These are phyloP conservation scores for Varroa destructor DNA, from an alignment of 1,140 invertebrate species.

Conservation along the genomic window DNA sequence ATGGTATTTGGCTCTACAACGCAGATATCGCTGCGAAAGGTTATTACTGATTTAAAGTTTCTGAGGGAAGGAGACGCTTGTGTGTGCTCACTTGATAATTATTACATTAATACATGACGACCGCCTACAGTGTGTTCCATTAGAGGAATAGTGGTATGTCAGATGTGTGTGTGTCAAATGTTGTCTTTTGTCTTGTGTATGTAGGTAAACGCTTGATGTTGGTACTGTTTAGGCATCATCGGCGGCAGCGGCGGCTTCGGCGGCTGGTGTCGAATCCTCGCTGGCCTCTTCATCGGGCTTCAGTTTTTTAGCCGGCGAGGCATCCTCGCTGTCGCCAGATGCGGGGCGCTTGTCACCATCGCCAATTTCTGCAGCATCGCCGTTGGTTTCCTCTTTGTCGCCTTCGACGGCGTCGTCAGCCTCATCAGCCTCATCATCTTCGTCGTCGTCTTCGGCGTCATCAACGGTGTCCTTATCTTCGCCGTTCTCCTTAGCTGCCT, in stretches of 20 bases:
- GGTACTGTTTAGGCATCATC: constrained; percentile 17
- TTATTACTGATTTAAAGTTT: no score
- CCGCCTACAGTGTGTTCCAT: no score
- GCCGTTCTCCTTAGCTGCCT: constrained; percentile 4
- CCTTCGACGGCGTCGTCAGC: background rate
- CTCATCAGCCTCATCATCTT: constrained; percentile 14
- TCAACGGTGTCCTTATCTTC: background rate
- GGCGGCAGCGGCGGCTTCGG: background rate
- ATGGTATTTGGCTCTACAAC: no score
- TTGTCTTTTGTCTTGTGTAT: no score
- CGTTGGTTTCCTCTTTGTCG: constrained; percentile 1
- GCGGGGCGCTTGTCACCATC: constrained; percentile 10
- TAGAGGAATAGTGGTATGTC: no score
- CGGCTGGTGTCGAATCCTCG: constrained; percentile 14
- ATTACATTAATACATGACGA: no score
- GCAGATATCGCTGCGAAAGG: no score
- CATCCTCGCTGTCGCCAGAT: background rate
- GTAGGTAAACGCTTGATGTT: background rate
- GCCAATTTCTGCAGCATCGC: background rate
- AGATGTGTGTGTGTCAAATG: no score
- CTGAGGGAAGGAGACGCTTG: no score
- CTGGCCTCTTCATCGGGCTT: constrained; percentile 16
- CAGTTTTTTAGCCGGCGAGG: constrained; percentile 10
- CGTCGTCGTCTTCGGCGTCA: constrained; percentile 21
- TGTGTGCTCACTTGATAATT: no score